Conservation (phyloP, 2,113 vertebrate genomes). For the Solea solea region DNA sequence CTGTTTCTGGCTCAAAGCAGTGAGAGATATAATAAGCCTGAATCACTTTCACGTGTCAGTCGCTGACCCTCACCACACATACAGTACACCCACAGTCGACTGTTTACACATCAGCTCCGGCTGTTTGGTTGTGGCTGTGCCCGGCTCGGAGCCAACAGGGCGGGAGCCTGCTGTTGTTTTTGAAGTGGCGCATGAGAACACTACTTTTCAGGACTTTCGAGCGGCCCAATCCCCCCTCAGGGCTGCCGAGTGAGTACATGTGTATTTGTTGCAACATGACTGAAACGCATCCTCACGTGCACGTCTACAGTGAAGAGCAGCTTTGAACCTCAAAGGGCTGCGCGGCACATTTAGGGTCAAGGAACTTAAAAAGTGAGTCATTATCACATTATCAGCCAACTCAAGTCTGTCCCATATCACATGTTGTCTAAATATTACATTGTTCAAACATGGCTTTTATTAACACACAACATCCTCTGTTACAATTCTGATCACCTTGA, state of each 20-base stretch:
- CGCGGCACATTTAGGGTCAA: background rate
- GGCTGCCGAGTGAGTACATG: conserved; percentile 27
- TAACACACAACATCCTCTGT: background rate
- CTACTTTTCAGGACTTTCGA: conserved; percentile 14
- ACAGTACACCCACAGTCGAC: conserved; percentile 17
- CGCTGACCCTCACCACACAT: background rate
- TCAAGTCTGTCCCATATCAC: background rate
- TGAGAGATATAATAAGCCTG: conserved; percentile 1
- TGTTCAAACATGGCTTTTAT: background rate
- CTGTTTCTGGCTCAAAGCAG: conserved; percentile 5
- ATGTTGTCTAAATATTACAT: conserved; percentile 18
- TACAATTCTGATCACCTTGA: background rate
- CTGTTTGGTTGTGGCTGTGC: conserved; percentile 29
- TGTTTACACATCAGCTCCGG: conserved; percentile 43
- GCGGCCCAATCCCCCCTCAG: background rate
- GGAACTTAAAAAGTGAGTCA: background rate
- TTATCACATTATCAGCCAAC: conserved; percentile 11
- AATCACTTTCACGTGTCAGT: conserved; percentile 25
- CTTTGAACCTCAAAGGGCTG: background rate
- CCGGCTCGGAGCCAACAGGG: conserved; percentile 29
- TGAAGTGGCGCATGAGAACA: conserved; percentile 52
- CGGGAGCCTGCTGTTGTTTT: conserved; percentile 37
- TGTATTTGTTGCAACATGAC: conserved; percentile 47
- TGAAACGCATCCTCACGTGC: conserved; percentile 28
- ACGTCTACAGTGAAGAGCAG: background rate